Evolutionary conservation across 2,113 vertebrate genomes (phyloP), one percentile per base, ranked within the genome.

Genomic region (Ploceus nigricollis): DNA sequence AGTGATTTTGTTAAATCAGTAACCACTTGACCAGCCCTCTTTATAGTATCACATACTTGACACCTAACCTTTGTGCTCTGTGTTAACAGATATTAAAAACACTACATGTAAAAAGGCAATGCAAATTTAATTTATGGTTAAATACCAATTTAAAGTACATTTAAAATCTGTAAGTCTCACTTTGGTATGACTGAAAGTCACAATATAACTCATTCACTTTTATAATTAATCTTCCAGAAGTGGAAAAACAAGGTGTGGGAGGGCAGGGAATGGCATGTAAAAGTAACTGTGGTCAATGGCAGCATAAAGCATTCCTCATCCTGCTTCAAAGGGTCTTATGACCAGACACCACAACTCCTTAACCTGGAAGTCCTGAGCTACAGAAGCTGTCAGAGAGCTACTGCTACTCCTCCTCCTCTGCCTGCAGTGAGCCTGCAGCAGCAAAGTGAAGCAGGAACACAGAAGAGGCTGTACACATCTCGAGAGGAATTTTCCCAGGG

Each of bases 231-330:
- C n/a, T 84, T 90, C n/a, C 23, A 70, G 68, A 68, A 39, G 35
- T 24, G 33, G 13, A 28, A 69, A 70, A 75, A 37, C 18, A 39
- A 45, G 17, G 16, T 11, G 30, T 22, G 21, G 23, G 2, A 15
- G 4, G 12, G 16, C 25, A 50, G 12, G 45, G 23, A 58, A 50
- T 3, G 1, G 58, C 21, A 25, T 0, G 1, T 40, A n/a, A 66
- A 78, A 79, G 28, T 18, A 89, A 51, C 47, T 21, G 21, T 33
- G 47, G 78, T 35, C 33, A 20, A n/a, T 10, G 30, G 30, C 45
- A 78, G 51, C 64, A 39, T 9, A 60, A 76, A 82, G 40, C 33
- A 9, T 24, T 86, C 30, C 12, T 30, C 15, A 35, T 13, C 33
- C 47, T 77, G 54, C 47, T 54, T 84, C 16, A 4, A 39, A 76